Evolutionary conservation across 2,113 vertebrate genomes (phyloP), one percentile per base, ranked within the genome.

Genomic region (Daubentonia madagascariensis): DNA sequence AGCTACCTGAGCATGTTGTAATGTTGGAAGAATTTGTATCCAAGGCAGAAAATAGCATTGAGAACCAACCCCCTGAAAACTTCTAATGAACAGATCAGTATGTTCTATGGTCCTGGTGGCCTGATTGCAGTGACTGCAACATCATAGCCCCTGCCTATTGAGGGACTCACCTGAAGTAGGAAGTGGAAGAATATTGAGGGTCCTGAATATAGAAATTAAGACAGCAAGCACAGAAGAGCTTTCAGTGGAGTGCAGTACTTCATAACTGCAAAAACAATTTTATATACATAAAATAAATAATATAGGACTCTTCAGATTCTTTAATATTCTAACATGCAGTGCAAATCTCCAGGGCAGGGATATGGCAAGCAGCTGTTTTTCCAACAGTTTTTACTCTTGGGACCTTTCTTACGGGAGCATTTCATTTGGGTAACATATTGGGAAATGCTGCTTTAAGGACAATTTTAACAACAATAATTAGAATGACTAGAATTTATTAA

Each of bases 371-470:
- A 72, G 35, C 28, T 89, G 28, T 78, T 91, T 76, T 65, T 57
- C 70, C 65, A 89, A 93, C 10, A 85, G 16, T 43, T 91, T 88
- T 78, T 70, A 50, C 25, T 92, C 61, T 40, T 63, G 68, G 20
- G 78, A 89, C 67, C 32, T 73, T 87, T 96, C 67, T 72, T 48
- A 72, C 10, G 30, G 54, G 63, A 91, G 35, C 8, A 91, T 73
- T 89, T 91, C 18, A 61, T 89, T 78, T 89, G 23, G 13, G 23
- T 61, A 76, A 91, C 76, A 80, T 86, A 83, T 78, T 93, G 52
- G n/a, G 16, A 93, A 97, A 85, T 70, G 37, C 1, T 86, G 28
- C n/a, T 80, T 13, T 86, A 92, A 97, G 83, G 65, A 73, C 87
- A 80, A 85, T 52, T 81, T 89, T 85, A 81, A 78, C 68, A 70